Conservation (phyloP, 2,888 invertebrate genomes). For the Eurois occulta region DNA sequence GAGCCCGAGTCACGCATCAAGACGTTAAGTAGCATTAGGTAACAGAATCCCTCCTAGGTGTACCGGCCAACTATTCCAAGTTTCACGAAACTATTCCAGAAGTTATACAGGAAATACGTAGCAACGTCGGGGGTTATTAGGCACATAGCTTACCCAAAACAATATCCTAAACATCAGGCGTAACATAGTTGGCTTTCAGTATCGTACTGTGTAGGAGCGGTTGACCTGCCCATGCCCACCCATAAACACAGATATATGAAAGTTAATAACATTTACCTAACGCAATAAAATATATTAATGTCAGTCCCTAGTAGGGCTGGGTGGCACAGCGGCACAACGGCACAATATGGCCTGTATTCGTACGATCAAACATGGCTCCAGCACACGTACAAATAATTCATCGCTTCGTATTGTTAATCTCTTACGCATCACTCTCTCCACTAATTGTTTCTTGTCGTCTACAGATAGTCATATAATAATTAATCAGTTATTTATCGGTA, state of each 20-base stretch:
- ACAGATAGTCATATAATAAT: conserved; percentile 61
- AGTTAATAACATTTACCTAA: conserved; percentile 80
- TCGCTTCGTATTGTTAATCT: conserved; percentile 66
- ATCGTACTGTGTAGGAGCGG: conserved; percentile 61
- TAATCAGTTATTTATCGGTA: conserved; percentile 66
- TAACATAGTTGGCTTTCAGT: conserved; percentile 58
- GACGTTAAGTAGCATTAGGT: conserved; percentile 48
- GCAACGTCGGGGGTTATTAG: conserved; percentile 58
- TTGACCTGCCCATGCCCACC: conserved; percentile 53
- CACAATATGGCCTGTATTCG: conserved; percentile 65
- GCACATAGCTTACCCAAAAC: conserved; percentile 60
- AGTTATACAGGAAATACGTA: conserved; percentile 50
- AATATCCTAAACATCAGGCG: conserved; percentile 65
- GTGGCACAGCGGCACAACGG: conserved; percentile 53
- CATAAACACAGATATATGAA: conserved; percentile 78
- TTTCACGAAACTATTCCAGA: conserved; percentile 54
- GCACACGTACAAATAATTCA: conserved; percentile 65
- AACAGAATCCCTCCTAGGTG: conserved; percentile 46
- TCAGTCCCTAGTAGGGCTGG: conserved; percentile 72
- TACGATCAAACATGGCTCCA: conserved; percentile 62
- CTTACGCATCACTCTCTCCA: conserved; percentile 63
- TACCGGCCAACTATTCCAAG: conserved; percentile 51
- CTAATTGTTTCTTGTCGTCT: conserved; percentile 65
- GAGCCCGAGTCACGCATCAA: conserved; percentile 46
- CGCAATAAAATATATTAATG: conserved; percentile 82